Evolutionary conservation across 2,113 vertebrate species (phyloP), one percentile per base, ranked within the genome.

Genomic region (Nipponia nippon): DNA sequence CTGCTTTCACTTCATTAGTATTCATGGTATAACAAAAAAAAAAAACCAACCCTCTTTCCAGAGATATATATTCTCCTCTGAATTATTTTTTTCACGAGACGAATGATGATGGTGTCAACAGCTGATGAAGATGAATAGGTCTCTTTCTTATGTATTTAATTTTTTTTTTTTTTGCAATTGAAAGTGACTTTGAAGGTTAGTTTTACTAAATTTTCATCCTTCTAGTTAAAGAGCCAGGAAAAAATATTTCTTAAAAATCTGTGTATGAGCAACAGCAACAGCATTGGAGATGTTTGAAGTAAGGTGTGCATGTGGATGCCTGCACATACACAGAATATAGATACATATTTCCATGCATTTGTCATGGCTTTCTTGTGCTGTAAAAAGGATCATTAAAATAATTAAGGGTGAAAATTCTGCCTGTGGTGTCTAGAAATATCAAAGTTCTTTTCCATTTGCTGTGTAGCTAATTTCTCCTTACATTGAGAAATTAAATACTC

Each of bases 51-150:
- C 15, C 91, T 88, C 76, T 79, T 97, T 97, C 83, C 94, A 87
- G 90, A 94, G 94, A 16, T 81, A 95, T 87, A 72, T 96, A 91
- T 95, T 98, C 96, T 97, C 92, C 89, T 96, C 83, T 93, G 97
- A 97, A 97, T 97, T 98, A 95, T 98, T 97, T 96, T 97, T 98
- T 97, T 95, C 84, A 90, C 58, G 86, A 97, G 49, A 93, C 96
- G 50, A 96, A 98, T 98, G 96, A 98, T 98, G 97, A 95, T 97
- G 90, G 89, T 98, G 98, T 98, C 98, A 98, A 97, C 92, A 95
- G 91, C 94, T 98, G 98, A 98, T 98, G 97, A 98, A 98, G 98
- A 98, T 98, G 90, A 98, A 98, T 98, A 97, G 95, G 69, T 87
- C 93, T 94, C 92, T 80, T 95, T 95, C 83, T 95, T 95, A 88